Percentiles rank a stretch among this genome's conserved stretches.
These are phyloP conservation scores for Varroa destructor DNA, from an alignment of 1,140 invertebrate species.

Conservation along the genomic window DNA sequence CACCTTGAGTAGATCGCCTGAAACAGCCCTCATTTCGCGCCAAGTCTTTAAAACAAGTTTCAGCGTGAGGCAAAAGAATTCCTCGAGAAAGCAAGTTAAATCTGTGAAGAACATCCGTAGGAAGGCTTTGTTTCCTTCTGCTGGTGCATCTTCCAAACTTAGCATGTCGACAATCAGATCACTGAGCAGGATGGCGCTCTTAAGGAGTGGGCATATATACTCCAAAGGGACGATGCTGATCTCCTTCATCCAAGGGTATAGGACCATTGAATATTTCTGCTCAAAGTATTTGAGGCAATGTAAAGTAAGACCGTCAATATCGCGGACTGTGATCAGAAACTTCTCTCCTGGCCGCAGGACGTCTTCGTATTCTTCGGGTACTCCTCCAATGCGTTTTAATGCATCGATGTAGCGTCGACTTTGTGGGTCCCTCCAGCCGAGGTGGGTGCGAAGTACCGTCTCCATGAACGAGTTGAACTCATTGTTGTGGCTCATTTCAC, in stretches of 20 bases:
- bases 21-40: constrained; percentile 8
- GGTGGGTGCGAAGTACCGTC: background rate
- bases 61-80: constrained; percentile 14
- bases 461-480: constrained; percentile 1
- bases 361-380: constrained; percentile 23
- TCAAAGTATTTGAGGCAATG: constrained; percentile 14
- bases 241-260: constrained; percentile 21
- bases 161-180: constrained; percentile 20
- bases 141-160: background rate
- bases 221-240: constrained; percentile 22
- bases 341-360: constrained; percentile 16
- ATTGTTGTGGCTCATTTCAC: background rate
- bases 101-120: constrained; percentile 24
- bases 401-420: constrained; percentile 21
- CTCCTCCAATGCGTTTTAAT: constrained; percentile 4
- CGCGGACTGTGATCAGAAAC: constrained; percentile 8
- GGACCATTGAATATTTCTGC: background rate
- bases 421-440: background rate
- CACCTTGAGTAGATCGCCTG: constrained; percentile 5
- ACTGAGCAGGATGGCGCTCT: constrained; percentile 22
- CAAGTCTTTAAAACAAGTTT: constrained; percentile 18
- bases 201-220: constrained; percentile 13
- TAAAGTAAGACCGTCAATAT: constrained; percentile 18
- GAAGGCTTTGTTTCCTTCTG: background rate
- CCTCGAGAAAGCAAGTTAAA: constrained; percentile 3